A percentile compares a stretch with the other conserved stretches of the same genome.
Conservation (phyloP, 2,113 vertebrate species). For the Cyanoliseus patagonus region DNA sequence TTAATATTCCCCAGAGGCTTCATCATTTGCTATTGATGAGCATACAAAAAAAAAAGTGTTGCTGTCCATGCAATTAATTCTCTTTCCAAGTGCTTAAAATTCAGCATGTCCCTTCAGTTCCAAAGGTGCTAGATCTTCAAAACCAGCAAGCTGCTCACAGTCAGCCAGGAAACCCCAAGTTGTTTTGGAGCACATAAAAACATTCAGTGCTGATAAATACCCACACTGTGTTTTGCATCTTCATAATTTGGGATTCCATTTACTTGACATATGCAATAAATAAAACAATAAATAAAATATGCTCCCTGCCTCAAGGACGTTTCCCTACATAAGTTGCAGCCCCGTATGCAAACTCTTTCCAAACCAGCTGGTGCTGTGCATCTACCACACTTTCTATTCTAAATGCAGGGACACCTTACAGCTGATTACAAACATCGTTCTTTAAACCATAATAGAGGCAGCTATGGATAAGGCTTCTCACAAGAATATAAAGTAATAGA, state of each 20-base stretch:
- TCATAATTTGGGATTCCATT: constrained; percentile 49
- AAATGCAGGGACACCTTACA: not conserved
- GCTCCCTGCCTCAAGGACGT: constrained; percentile 29
- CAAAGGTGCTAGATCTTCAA: constrained; percentile 67
- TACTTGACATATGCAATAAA: constrained; percentile 53
- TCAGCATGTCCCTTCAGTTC: constrained; percentile 56
- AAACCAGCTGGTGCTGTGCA: not conserved
- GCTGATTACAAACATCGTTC: not conserved
- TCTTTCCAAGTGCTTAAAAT: constrained; percentile 45
- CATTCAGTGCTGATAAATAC: constrained; percentile 58
- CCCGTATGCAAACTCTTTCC: not conserved
- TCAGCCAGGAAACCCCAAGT: constrained; percentile 43
- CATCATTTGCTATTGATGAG: constrained; percentile 63
- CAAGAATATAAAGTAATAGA: not conserved
- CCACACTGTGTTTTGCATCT: constrained; percentile 52
- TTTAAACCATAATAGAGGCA: not conserved
- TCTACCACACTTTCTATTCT: not conserved
- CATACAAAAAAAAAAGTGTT: not conserved
- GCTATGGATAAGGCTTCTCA: not conserved
- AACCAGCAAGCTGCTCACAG: constrained; percentile 62
- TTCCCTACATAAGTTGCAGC: not conserved
- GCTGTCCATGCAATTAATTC: constrained; percentile 45
- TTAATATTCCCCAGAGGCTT: constrained; percentile 52
- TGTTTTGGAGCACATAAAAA: constrained; percentile 54
- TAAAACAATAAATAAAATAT: constrained; percentile 61